Evolutionary conservation across 2,888 invertebrate genomes (phyloP).

Genomic region (Caenorhabditis becei): DNA sequence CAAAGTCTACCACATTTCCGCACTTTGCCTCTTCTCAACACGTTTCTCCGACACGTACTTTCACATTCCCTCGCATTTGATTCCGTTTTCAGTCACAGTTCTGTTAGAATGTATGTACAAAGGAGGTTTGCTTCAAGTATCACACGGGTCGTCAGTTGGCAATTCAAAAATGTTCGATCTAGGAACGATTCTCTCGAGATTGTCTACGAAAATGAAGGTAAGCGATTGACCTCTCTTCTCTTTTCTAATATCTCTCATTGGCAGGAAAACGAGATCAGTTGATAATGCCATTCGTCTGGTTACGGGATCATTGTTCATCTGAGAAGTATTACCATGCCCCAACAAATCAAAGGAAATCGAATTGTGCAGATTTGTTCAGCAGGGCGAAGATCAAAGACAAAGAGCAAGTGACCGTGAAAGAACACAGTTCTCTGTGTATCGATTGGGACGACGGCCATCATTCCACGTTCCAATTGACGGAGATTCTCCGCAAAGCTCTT

Average conservation of each 20-base stretch:
- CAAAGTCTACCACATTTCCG: constrained; percentile 15
- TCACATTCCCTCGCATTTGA: not conserved
- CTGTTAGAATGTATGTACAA: constrained; percentile 31
- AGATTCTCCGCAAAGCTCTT: constrained; percentile 47
- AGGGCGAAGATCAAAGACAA: constrained; percentile 29
- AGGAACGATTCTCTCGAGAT: constrained; percentile 50
- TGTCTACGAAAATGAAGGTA: constrained; percentile 16
- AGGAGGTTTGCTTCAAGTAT: constrained; percentile 20
- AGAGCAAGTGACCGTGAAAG: constrained; percentile 18
- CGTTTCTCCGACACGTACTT: not conserved
- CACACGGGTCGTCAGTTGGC: constrained; percentile 38
- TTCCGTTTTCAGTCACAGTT: not conserved
- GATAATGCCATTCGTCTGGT: constrained; percentile 77
- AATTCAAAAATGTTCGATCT: constrained; percentile 32
- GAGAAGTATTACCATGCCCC: constrained; percentile 67
- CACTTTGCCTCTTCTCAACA: constrained; percentile 11
- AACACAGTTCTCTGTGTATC: constrained; percentile 14
- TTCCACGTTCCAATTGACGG: constrained; percentile 32
- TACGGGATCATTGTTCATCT: constrained; percentile 77
- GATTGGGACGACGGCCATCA: constrained; percentile 52
- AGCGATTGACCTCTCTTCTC: not conserved
- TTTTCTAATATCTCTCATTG: not conserved
- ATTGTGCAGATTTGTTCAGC: constrained; percentile 65
- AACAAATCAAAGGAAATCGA: constrained; percentile 77
- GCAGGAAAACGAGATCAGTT: constrained; percentile 40